phyloP scores from a whole-genome alignment of 1,140 invertebrate genomes.

The Chironomus striatipennis region DNA sequence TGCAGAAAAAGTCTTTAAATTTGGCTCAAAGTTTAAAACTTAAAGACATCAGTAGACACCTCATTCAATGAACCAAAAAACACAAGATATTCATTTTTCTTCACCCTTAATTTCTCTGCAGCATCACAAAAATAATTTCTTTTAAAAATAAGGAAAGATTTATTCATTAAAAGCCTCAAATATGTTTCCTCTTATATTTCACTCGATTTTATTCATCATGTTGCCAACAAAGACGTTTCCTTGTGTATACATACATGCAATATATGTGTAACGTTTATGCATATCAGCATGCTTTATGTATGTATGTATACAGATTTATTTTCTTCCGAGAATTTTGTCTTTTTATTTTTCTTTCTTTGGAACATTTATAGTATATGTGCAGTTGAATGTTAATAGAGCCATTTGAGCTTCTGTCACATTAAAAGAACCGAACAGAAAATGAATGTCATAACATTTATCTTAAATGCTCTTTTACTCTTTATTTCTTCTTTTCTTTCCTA shows the following conservation, averaged over 20 bases:
- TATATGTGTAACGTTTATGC: too few relatives aligned
- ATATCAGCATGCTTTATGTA: too few relatives aligned
- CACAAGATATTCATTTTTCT: too few relatives aligned
- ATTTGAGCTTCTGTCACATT: constrained; percentile 22
- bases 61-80: too few relatives aligned
- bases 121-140: not conserved
- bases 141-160: not conserved
- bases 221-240: too few relatives aligned
- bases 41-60: too few relatives aligned
- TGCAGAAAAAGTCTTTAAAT: not conserved
- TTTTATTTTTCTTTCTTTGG: not conserved
- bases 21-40: not conserved
- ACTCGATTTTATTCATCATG: not conserved
- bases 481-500: not conserved
- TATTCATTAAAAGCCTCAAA: constrained; percentile 14
- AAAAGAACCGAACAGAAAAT: constrained; percentile 18
- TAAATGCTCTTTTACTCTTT: not conserved
- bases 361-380: not conserved
- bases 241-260: too few relatives aligned
- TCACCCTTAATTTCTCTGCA: not conserved
- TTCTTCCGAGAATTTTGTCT: not conserved
- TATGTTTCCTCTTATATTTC: not conserved
- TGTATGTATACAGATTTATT: not conserved
- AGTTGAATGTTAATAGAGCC: not conserved
- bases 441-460: constrained; percentile 14